Evolutionary conservation across 1,140 invertebrate species (phyloP).

Genomic region (Cheumatopsyche charites): DNA sequence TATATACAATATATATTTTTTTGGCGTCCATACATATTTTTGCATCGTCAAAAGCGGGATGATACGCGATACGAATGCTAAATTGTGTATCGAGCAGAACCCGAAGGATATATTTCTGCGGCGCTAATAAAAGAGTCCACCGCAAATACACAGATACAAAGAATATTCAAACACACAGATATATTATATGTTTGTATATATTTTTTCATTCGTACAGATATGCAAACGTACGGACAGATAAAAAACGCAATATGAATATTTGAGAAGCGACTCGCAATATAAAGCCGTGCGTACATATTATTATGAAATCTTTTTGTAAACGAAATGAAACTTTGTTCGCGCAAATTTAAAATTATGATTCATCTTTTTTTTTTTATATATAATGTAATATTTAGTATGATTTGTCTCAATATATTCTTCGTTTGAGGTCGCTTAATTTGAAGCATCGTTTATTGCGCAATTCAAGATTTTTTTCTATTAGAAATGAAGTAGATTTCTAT

Average conservation of each 20-base stretch:
- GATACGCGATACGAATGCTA: not conserved
- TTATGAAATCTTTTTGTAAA: slow-evolving; percentile 7
- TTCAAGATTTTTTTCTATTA: too few relatives aligned
- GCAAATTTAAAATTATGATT: slow-evolving; percentile 18
- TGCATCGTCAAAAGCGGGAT: not conserved
- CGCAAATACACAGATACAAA: not conserved
- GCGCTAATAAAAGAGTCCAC: slow-evolving; percentile 15
- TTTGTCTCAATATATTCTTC: too few relatives aligned
- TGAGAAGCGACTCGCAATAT: slow-evolving; percentile 20
- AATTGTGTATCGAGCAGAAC: slow-evolving; percentile 4
- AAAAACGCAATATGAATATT: slow-evolving; percentile 27
- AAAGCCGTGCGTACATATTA: slow-evolving; percentile 2
- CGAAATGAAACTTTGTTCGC: slow-evolving; percentile 19
- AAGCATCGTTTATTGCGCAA: too few relatives aligned
- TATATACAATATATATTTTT: too few relatives aligned
- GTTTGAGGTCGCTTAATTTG: too few relatives aligned
- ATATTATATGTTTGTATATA: not conserved
- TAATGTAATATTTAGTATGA: too few relatives aligned
- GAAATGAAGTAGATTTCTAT: too few relatives aligned
- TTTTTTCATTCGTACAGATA: not conserved
- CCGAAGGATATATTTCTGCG: slow-evolving; percentile 8
- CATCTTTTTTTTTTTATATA: not conserved
- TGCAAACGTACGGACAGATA: not conserved
- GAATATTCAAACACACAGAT: too few relatives aligned
- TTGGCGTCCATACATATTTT: slow-evolving; percentile 5